Evolutionary conservation across 2,113 vertebrate genomes (phyloP), one percentile per base, ranked within the genome.

Genomic region (Anarrhichthys ocellatus): DNA sequence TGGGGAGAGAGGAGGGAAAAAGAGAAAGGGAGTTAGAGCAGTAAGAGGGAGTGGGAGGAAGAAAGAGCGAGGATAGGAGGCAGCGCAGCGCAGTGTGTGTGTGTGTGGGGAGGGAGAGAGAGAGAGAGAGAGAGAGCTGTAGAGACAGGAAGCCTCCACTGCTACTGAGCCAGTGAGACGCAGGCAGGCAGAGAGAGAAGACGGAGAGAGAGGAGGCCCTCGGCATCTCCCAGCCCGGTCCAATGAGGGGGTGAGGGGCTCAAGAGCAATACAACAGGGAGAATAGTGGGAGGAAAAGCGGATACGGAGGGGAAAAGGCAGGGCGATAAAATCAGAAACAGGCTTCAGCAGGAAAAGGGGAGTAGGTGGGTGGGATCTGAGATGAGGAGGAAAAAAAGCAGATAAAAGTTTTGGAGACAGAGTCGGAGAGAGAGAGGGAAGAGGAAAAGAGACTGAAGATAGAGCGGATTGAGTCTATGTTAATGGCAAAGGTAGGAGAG

Each of bases 41-140:
- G 77, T 82, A 88, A 89, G 90, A 88, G 91, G 87, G 90, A 90
- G 88, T 91, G 91, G 88, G 92, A 91, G 90, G 91, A 92, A 92
- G 89, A 93, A 90, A 93, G 90, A 88, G 89, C 78, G 70, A 91
- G 92, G 87, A 92, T 86, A 84, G 91, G 90, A 92, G 87, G 90
- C 90, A 91, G 92, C 64, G 80, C 91, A 91, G 92, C 73, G 91
- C 89, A 91, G 90, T 90, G 89, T 76, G 80, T 82, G 68, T 77
- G 78, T 32, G 32, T 32, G 34, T 34, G 34, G 34, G 34, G 34
- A 29, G 34, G 34, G 81, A 67, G 59, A 50, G 69, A 64, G 74
- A 56, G 58, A 46, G 73, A 70, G 86, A 68, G 82, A 36, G 80
- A 81, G 79, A 84, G 84, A 80, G 90, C 83, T 81, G 84, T 85